Evolutionary conservation across 2,797 vertebrate genomes (phyloP).

Genomic region (Leucoraja ocellata): DNA sequence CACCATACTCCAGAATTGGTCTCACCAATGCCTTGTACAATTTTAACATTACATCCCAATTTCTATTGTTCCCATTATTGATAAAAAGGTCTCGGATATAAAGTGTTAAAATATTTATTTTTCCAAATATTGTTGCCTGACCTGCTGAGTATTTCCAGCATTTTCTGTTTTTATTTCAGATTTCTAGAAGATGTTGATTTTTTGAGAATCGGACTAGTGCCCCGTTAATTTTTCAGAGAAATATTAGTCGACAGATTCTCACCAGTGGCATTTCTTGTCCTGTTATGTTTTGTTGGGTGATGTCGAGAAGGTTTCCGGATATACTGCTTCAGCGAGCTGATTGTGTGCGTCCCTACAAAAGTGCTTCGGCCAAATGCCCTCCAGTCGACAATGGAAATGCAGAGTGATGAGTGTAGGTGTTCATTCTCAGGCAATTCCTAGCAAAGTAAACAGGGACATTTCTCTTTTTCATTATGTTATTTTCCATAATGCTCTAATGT

Average conservation of each 20-base stretch:
- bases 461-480: not conserved
- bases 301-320: slow-evolving; percentile 49
- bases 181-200: no score
- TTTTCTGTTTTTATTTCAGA: no score
- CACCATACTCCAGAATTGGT: no score
- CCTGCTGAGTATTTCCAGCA: no score
- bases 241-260: not conserved
- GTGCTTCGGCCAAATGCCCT: slow-evolving; percentile 92
- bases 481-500: not conserved
- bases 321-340: slow-evolving; percentile 82
- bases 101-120: no score
- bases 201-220: no score
- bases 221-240: not conserved
- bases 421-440: slow-evolving; percentile 92
- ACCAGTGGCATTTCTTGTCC: not conserved
- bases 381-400: slow-evolving; percentile 89
- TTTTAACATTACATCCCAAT: no score
- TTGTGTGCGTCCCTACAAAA: slow-evolving; percentile 80
- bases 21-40: no score
- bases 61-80: no score
- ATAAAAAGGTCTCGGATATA: no score
- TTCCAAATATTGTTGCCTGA: no score
- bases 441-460: not conserved
- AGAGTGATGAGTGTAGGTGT: slow-evolving; percentile 81
- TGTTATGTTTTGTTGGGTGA: slow-evolving; percentile 37